Evolutionary conservation across 2,888 invertebrate species (phyloP), one percentile per base, ranked within the genome.

Genomic region (Chironomus tentans): DNA sequence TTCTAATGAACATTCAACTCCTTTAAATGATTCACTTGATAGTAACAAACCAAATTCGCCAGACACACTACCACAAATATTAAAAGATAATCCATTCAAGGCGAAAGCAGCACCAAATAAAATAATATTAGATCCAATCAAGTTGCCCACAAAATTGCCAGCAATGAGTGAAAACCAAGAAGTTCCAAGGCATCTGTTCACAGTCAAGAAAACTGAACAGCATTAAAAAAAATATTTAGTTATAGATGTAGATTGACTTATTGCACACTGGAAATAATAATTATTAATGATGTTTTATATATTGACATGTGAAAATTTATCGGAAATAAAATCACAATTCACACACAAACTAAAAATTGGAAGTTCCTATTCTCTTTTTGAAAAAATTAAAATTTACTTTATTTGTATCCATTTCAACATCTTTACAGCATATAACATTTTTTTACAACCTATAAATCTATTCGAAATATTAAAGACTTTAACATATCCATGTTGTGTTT

Each of bases 91-190:
- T 78, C 80, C 80, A 5, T 80, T 80, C 72, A 73, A 79, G 21
- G 46, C 77, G 24, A 77, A 77, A 62, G 78, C 77, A 62, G 78
- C 77, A 24, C 80, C 80, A 2, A 80, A 80, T 76, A 80, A 80
- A 78, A 79, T 80, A 5, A 80, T 80, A 70, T 76, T 80, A 46
- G 80, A 80, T 62, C 80, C 80, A 10, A 79, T 80, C 12, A 78
- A 79, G 71, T 78, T 79, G 18, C 78, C 80, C 10, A 38, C 38
- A 38, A 38, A 38, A 38, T 38, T 38, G 10, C 38, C 38, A 38
- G 7, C 47, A 22, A 70, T 46, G 3, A 13, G 79, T 7, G 76
- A 77, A 10, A 65, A 65, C 6, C 5, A 22, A 4, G 62, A 46
- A 15, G 80, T 80, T 50, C 80, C 80, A 10, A 76, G 77, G 76